Evolutionary conservation across 2,888 invertebrate species (phyloP), one percentile per base, ranked within the genome.

Genomic region (Eumerus sabulonum): DNA sequence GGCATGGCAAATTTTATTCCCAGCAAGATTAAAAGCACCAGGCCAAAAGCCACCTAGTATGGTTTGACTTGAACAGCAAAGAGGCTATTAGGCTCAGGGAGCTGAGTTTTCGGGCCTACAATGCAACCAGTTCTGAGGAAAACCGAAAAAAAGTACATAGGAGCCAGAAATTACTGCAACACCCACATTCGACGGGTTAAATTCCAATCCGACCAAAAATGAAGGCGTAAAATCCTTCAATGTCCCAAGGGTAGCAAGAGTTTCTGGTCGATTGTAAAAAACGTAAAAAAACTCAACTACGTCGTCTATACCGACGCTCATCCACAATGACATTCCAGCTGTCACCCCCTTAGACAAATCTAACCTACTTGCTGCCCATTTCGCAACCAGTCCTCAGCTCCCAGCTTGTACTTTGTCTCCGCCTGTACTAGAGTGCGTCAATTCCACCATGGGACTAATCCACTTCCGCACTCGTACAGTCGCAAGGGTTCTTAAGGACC

Each of bases 401-500:
- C 16, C 45, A 9, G 45, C 14, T 16, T 45, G 45, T 1, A 16
- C 14, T 3, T 2, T 45, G 45, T 16, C 45, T 17, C 45, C 45
- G 16, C 45, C 45, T 45, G 45, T 16, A 45, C 45, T 45, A 1
- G 17, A 45, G 16, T 4, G 45, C 45, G 45, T 16, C 1, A 2
- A 45, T 16, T 17, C 11, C 16, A 16, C 16, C 11, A 40, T 40
- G 40, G n/a, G 40, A 40, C 40, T 7, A 40, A 40, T 40, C 11
- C 40, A 40, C 40, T 40, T 40, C 11, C 40, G 40, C 40, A 40
- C 45, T 45, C 45, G 11, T 45, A 16, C 45, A 45, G 45, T 45
- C 5, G 16, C 16, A 16, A 11, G 16, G 9, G 16, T 16, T n/a
- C n/a, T 45, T 16, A 45, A 5, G 4, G 17, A 14, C 16, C 45